These are phyloP conservation scores for Pterophyllum scalare DNA, from an alignment of 2,113 vertebrate species.

Conservation along the genomic window DNA sequence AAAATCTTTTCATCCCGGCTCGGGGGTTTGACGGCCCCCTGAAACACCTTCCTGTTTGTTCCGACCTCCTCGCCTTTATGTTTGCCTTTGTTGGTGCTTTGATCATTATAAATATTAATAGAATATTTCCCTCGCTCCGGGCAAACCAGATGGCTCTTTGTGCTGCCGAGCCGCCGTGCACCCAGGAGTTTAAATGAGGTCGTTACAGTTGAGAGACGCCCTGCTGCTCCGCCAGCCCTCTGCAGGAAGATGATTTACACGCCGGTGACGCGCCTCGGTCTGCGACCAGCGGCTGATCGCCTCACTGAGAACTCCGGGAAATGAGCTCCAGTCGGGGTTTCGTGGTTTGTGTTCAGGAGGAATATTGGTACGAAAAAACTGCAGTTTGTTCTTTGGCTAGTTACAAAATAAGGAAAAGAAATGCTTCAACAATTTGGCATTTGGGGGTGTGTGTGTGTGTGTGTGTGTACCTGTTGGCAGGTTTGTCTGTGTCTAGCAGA, in stretches of 20 bases:
- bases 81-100: background rate
- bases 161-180: background rate
- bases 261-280: background rate
- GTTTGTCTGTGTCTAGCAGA: slow-evolving; percentile 88
- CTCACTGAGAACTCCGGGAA: background rate
- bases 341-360: background rate
- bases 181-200: slow-evolving; percentile 19
- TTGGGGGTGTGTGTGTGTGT: background rate
- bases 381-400: background rate
- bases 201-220: slow-evolving; percentile 10
- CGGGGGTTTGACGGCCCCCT: background rate
- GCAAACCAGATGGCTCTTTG: slow-evolving; percentile 4
- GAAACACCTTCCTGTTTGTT: background rate
- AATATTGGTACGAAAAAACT: background rate
- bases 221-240: background rate
- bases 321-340: background rate
- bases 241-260: slow-evolving; percentile 18
- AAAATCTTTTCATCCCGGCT: background rate
- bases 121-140: background rate
- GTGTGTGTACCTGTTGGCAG: slow-evolving; percentile 85
- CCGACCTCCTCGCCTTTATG: background rate
- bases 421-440: background rate
- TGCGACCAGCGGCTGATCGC: background rate
- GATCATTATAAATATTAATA: slow-evolving; percentile 27
- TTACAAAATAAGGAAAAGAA: background rate